Evolutionary conservation across 2,113 vertebrate genomes (phyloP), one percentile per base, ranked within the genome.

Genomic region (Proterorhinus semilunaris): DNA sequence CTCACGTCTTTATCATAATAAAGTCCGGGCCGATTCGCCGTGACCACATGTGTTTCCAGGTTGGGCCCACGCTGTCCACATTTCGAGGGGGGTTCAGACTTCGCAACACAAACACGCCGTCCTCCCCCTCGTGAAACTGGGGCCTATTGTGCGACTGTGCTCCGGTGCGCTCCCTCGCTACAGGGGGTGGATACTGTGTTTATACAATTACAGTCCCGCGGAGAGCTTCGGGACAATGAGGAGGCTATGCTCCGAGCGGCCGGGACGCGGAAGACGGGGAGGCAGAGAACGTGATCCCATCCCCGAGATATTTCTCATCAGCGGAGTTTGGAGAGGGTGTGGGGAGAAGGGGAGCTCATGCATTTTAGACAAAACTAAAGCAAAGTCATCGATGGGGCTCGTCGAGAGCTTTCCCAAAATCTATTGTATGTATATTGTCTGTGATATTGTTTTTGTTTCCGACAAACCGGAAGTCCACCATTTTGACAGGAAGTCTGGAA

Each of bases 151-250:
- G 77, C 81, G 71, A 77, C 65, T 72, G 57, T 80, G 87, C 85
- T 87, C 76, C 80, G 74, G 76, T 63, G 59, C 55, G 79, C 72
- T 72, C 44, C 69, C 78, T 42, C 63, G 57, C 78, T 68, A 74
- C 36, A 71, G 81, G 86, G 82, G 90, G 90, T 72, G 78, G 83
- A 82, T 58, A 66, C 84, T 67, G 81, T 93, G 89, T 93, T 92
- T 91, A 91, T 91, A 89, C 86, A 89, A 93, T 93, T 91, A 92
- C 79, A 66, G 76, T 68, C 65, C 72, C 7, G 68, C 79, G 82
- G 84, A 84, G 84, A 74, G 76, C 82, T 83, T 84, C 59, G 63
- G 80, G 84, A 92, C 89, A 92, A 92, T 79, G 82, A 68, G 79
- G 69, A 59, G 80, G 70, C 90, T 92, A 86, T 92, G 89, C 91